Conservation (phyloP, 2,888 invertebrate genomes). For the Phalera bucephala region DNA sequence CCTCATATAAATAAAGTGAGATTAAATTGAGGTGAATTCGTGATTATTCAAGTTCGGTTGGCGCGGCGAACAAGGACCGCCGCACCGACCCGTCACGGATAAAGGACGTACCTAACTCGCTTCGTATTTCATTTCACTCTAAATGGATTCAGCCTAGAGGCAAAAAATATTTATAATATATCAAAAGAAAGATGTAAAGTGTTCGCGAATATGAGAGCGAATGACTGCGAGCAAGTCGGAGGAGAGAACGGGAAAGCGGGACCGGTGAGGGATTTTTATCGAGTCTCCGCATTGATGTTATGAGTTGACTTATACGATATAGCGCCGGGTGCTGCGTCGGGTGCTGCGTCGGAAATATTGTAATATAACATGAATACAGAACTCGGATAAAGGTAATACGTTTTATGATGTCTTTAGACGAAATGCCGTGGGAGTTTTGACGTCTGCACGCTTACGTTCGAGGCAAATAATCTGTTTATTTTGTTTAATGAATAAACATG, state of each 20-base stretch:
- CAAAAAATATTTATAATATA: constrained; percentile 70
- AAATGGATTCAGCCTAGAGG: constrained; percentile 60
- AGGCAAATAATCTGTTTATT: constrained; percentile 32
- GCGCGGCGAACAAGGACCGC: constrained; percentile 23
- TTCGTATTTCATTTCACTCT: constrained; percentile 61
- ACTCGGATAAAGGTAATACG: constrained; percentile 57
- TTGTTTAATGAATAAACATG: constrained; percentile 29
- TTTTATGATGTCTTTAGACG: constrained; percentile 43
- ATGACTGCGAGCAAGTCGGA: constrained; percentile 39
- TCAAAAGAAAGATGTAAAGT: constrained; percentile 73
- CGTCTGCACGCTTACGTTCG: constrained; percentile 35
- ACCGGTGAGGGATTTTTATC: constrained; percentile 56
- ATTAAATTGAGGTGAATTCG: constrained; percentile 46
- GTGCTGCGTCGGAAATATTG: constrained; percentile 60
- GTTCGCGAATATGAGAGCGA: constrained; percentile 42
- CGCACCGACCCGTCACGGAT: constrained; percentile 31
- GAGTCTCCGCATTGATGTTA: constrained; percentile 55
- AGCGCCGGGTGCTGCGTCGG: too few relatives aligned
- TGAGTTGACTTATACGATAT: constrained; percentile 55
- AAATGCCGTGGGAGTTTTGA: constrained; percentile 47
- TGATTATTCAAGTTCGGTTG: constrained; percentile 49
- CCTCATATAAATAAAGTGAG: constrained; percentile 43
- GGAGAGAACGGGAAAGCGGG: constrained; percentile 41
- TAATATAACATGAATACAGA: constrained; percentile 67
- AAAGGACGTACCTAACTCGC: constrained; percentile 32